A percentile compares a stretch with the other conserved stretches of the same genome.
These are phyloP conservation scores for Eilema sororculum DNA, from an alignment of 2,888 invertebrate species.

Conservation along the genomic window DNA sequence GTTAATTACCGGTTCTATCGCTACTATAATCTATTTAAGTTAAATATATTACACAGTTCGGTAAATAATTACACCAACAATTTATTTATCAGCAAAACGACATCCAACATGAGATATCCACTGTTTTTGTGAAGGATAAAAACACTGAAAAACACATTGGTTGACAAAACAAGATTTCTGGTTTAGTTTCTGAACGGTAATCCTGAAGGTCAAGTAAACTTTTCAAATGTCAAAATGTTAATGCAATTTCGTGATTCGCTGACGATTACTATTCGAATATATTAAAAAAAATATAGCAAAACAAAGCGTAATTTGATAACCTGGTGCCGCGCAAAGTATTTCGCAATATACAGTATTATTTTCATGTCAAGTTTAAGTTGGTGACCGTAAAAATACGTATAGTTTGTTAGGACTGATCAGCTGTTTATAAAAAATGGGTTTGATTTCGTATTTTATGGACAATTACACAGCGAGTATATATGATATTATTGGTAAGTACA, in stretches of 20 bases:
- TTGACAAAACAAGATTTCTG: too few relatives aligned
- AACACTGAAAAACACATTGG: neutral
- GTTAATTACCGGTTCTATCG: too few relatives aligned
- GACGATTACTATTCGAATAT: conserved; percentile 38
- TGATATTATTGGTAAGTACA: conserved; percentile 79
- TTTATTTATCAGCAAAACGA: neutral
- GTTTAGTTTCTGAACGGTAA: conserved; percentile 10
- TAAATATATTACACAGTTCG: too few relatives aligned
- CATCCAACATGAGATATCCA: neutral
- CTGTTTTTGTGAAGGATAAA: neutral
- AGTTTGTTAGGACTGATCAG: conserved; percentile 45
- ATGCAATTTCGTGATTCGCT: conserved; percentile 41
- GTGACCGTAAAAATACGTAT: conserved; percentile 29
- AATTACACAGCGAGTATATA: conserved; percentile 78
- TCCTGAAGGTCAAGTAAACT: conserved; percentile 12
- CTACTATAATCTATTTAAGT: too few relatives aligned
- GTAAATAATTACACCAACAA: too few relatives aligned
- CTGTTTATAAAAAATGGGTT: conserved; percentile 69
- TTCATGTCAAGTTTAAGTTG: conserved; percentile 41
- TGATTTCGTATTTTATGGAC: conserved; percentile 72
- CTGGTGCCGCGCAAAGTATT: conserved; percentile 42
- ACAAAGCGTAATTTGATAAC: conserved; percentile 58
- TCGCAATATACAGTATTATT: conserved; percentile 48
- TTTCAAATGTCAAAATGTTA: conserved; percentile 9
- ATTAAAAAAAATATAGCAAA: conserved; percentile 54